phyloP scores from a whole-genome alignment of 1,140 invertebrate genomes.

The Drosophila virilis region DNA sequence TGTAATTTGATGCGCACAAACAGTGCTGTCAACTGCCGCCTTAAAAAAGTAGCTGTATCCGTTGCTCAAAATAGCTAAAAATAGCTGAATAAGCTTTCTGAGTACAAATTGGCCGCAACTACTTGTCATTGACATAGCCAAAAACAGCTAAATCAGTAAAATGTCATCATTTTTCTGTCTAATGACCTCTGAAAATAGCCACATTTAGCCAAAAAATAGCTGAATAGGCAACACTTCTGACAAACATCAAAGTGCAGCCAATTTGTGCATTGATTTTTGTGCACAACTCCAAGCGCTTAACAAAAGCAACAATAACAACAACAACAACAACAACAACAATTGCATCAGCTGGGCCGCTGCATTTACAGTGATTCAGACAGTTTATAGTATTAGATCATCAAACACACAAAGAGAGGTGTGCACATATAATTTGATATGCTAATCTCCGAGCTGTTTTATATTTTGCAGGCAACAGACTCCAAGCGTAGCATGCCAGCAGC shows the following conservation, averaged over 20 bases:
- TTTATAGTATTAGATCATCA: constrained; percentile 58
- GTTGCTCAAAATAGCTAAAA: too few relatives aligned
- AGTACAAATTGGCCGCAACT: too few relatives aligned
- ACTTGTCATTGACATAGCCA: too few relatives aligned
- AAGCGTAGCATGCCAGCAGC: constrained; percentile 60
- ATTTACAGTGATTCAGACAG: constrained; percentile 56
- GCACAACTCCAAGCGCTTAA: constrained; percentile 18
- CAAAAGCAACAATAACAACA: neutral
- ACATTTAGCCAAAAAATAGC: too few relatives aligned
- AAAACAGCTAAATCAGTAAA: too few relatives aligned
- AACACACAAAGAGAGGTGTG: neutral
- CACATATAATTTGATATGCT: constrained; percentile 1
- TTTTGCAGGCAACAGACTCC: constrained; percentile 27
- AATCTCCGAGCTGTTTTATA: neutral
- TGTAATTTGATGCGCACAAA: neutral
- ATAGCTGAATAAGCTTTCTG: too few relatives aligned
- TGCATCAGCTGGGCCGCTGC: constrained; percentile 10
- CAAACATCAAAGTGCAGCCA: constrained; percentile 2
- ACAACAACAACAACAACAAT: constrained; percentile 8
- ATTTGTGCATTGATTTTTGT: constrained; percentile 49
- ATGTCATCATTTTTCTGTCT: too few relatives aligned
- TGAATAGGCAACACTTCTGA: neutral
- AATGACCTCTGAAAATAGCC: too few relatives aligned
- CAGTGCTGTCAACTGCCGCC: too few relatives aligned
- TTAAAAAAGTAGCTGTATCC: too few relatives aligned